Percentiles rank a stretch among this genome's conserved stretches.
Conservation (phyloP, 1,140 invertebrate species). For the Bombus superbus region DNA sequence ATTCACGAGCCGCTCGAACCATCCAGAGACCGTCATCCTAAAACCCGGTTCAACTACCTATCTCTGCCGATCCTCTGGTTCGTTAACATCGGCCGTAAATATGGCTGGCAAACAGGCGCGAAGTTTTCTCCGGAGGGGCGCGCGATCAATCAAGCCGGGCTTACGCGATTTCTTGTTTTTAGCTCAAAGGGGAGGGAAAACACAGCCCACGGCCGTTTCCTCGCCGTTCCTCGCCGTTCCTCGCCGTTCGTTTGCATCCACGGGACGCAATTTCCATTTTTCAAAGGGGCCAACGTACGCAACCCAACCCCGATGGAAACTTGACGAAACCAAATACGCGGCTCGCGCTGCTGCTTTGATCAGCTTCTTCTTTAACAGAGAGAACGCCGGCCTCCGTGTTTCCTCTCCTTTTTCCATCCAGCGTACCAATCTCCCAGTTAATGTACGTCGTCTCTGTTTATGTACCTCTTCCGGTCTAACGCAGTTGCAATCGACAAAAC, state of each 20-base stretch:
- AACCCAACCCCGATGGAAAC: constrained; percentile 39
- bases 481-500: constrained; percentile 27
- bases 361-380: constrained; percentile 45
- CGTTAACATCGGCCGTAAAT: constrained; percentile 36
- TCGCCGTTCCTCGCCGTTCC: constrained; percentile 49
- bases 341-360: constrained; percentile 67
- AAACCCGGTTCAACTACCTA: not conserved
- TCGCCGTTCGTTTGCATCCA: constrained; percentile 52
- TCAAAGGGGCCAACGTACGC: constrained; percentile 59
- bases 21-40: not conserved
- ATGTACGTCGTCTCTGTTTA: constrained; percentile 65
- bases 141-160: constrained; percentile 55
- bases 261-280: constrained; percentile 70
- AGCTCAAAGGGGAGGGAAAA: not conserved
- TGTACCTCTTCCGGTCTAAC: constrained; percentile 51
- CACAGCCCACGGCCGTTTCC: constrained; percentile 48
- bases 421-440: constrained; percentile 51
- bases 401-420: constrained; percentile 41
- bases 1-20: too few species aligned
- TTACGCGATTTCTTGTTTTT: constrained; percentile 58
- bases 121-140: constrained; percentile 42
- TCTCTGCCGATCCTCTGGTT: not conserved
- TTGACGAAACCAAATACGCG: constrained; percentile 70
- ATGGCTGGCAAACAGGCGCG: constrained; percentile 51
- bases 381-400: not conserved